phyloP scores from a whole-genome alignment of 2,113 vertebrate species.

The Mastomys natalensis region DNA sequence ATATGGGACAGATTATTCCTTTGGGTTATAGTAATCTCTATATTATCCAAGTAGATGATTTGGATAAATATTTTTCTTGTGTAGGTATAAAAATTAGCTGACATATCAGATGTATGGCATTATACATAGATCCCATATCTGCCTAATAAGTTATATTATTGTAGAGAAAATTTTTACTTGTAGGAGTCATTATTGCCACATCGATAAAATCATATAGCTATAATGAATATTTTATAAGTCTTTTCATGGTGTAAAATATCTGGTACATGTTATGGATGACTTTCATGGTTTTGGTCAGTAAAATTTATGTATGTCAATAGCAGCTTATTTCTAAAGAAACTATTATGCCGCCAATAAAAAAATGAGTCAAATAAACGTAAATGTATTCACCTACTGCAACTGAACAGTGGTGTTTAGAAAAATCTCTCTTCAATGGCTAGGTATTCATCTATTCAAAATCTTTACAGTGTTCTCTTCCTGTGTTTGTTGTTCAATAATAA shows the following conservation, averaged over 20 bases:
- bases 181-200: neutral
- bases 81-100: neutral
- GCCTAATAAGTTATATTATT: neutral
- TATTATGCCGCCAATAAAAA: neutral
- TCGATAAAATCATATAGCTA: neutral
- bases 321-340: conserved; percentile 21
- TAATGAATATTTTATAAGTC: neutral
- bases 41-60: neutral
- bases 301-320: neutral
- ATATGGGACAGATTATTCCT: neutral
- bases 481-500: neutral
- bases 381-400: neutral
- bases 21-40: neutral
- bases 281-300: neutral
- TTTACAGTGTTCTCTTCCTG: neutral
- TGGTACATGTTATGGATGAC: neutral
- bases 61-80: too few species aligned
- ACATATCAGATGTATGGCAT: neutral
- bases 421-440: neutral
- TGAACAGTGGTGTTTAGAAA: neutral
- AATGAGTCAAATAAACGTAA: conserved; percentile 25
- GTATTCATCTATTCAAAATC: neutral
- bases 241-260: neutral
- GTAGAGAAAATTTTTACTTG: neutral
- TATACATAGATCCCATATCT: neutral